These are phyloP conservation scores for Lampropteryx suffumata DNA, from an alignment of 2,888 invertebrate genomes.

Conservation along the genomic window DNA sequence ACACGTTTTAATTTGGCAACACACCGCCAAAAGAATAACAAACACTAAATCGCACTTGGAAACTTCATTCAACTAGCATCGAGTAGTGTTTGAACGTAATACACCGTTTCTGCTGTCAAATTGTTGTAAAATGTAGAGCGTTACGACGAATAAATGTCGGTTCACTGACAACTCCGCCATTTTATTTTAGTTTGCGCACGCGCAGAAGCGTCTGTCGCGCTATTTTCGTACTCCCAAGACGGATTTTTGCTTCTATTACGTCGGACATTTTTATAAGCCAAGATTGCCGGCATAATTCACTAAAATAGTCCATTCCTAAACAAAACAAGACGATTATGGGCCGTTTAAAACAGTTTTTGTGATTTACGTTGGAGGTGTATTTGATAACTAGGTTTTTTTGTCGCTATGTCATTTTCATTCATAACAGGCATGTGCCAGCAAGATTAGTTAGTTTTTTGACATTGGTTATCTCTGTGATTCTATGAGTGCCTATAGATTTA, in stretches of 20 bases:
- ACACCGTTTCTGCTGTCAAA: slow-evolving; percentile 56
- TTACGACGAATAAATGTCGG: slow-evolving; percentile 64
- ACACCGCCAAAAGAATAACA: slow-evolving; percentile 37
- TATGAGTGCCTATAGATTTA: slow-evolving; percentile 12
- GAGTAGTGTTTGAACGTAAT: slow-evolving; percentile 47
- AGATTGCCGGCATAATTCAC: slow-evolving; percentile 76
- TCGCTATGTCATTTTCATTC: slow-evolving; percentile 55
- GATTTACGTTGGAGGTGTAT: slow-evolving; percentile 67
- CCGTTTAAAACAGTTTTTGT: slow-evolving; percentile 71
- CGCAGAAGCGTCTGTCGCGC: slow-evolving; percentile 57
- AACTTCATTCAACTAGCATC: slow-evolving; percentile 56
- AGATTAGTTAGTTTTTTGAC: slow-evolving; percentile 44
- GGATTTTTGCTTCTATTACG: slow-evolving; percentile 59
- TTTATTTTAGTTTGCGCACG: slow-evolving; percentile 59
- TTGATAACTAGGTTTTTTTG: slow-evolving; percentile 64
- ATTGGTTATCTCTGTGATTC: slow-evolving; percentile 26
- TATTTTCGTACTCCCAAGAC: slow-evolving; percentile 68
- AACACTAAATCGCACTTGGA: slow-evolving; percentile 42
- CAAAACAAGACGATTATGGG: slow-evolving; percentile 78
- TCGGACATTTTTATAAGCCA: slow-evolving; percentile 70
- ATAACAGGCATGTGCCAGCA: slow-evolving; percentile 58
- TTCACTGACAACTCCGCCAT: slow-evolving; percentile 59
- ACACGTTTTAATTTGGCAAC: slow-evolving; percentile 28
- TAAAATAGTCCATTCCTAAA: slow-evolving; percentile 70
- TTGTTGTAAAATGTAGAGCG: slow-evolving; percentile 52